A percentile compares a stretch with the other conserved stretches of the same genome.
phyloP scores from a whole-genome alignment of 1,140 invertebrate genomes.

The Agrilus planipennis region DNA sequence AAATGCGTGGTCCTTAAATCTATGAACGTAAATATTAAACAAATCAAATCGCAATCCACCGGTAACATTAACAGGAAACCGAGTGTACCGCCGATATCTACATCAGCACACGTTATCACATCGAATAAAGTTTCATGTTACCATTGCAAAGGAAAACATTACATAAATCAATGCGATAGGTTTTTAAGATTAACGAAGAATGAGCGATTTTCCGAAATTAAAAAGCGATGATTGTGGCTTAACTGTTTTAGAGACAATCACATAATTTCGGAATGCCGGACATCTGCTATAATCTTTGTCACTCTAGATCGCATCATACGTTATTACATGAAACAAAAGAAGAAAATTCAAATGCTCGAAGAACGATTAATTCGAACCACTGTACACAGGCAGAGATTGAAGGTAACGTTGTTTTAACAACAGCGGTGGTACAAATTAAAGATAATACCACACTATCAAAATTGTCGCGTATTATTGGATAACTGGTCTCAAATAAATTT shows the following conservation, averaged over 20 bases:
- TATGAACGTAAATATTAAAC: too few species aligned
- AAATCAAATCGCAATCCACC: too few species aligned
- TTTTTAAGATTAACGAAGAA: conserved; percentile 14
- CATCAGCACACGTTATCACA: conserved; percentile 3
- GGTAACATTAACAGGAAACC: background rate
- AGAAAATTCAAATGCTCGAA: too few species aligned
- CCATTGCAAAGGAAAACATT: conserved; percentile 14
- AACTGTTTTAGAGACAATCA: conserved; percentile 18
- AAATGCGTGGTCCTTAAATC: conserved; percentile 21
- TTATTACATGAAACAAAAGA: too few species aligned
- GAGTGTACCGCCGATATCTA: conserved; percentile 8
- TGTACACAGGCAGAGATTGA: background rate
- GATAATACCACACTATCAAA: conserved; percentile 3
- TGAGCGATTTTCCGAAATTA: too few species aligned
- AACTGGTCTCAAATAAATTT: too few species aligned
- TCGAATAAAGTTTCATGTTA: conserved; percentile 4
- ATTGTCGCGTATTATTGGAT: conserved; percentile 6
- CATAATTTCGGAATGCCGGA: conserved; percentile 11
- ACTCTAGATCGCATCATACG: too few species aligned
- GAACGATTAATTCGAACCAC: too few species aligned
- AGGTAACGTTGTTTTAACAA: conserved; percentile 2
- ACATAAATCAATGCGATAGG: conserved; percentile 17
- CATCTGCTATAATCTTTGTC: conserved; percentile 4
- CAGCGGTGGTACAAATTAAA: background rate
- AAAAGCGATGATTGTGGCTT: conserved; percentile 16